Percentiles rank a stretch among this genome's conserved stretches.
These are phyloP conservation scores for Xenopus borealis DNA, from an alignment of 2,113 vertebrate species.

Conservation along the genomic window DNA sequence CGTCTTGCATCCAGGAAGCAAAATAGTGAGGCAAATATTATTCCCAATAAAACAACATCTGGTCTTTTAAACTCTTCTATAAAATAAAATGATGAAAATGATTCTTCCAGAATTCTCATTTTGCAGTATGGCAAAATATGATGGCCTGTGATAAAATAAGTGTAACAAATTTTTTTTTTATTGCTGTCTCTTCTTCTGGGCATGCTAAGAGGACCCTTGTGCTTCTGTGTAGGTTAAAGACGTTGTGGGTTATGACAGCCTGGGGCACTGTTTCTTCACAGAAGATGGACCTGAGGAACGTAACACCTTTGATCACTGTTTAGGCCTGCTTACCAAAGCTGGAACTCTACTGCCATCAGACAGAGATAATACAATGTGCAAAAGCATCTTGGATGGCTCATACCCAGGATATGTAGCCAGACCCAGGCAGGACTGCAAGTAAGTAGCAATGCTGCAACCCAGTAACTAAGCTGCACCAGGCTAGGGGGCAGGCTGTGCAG, in stretches of 20 bases:
- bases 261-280: slow-evolving; percentile 95
- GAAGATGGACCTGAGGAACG: slow-evolving; percentile 94
- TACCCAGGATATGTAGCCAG: slow-evolving; percentile 90
- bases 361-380: slow-evolving; percentile 91
- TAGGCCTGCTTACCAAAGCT: slow-evolving; percentile 83
- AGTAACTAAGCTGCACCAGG: no score
- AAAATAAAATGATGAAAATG: background rate
- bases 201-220: background rate
- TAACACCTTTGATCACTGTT: slow-evolving; percentile 93
- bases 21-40: background rate
- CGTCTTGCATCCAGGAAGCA: background rate
- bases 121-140: no score
- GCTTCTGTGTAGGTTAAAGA: slow-evolving; percentile 77
- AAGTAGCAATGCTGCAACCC: slow-evolving; percentile 48
- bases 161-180: background rate
- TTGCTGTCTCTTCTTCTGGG: background rate
- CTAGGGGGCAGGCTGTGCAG: no score
- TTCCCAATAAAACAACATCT: background rate
- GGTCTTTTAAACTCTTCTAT: background rate
- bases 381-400: slow-evolving; percentile 78
- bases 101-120: background rate
- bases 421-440: slow-evolving; percentile 94
- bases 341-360: slow-evolving; percentile 91
- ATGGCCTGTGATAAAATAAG: background rate
- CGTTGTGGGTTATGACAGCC: slow-evolving; percentile 82